phyloP scores from a whole-genome alignment of 2,797 vertebrate genomes.

The Neosilurus hyrtlii region DNA sequence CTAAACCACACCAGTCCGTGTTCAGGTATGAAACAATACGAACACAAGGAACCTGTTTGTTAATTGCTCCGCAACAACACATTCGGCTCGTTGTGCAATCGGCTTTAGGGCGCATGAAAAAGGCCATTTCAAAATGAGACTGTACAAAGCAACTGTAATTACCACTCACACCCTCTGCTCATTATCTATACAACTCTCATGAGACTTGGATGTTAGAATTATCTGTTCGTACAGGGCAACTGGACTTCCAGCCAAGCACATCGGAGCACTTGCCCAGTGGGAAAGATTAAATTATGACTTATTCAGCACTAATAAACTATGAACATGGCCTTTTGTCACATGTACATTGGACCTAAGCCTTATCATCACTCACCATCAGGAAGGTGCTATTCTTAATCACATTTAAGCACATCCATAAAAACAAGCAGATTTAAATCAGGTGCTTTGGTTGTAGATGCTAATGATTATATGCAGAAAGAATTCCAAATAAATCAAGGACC shows the following conservation, averaged over 20 bases:
- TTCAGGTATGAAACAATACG: background rate
- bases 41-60: slow-evolving; percentile 24
- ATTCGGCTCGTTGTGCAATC: slow-evolving; percentile 3
- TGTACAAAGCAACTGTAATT: background rate
- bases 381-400: background rate
- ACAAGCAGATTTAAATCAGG: background rate
- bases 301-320: background rate
- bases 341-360: background rate
- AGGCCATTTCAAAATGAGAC: background rate
- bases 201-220: background rate
- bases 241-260: background rate
- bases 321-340: background rate
- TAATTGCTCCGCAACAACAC: background rate
- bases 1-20: background rate
- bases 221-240: background rate
- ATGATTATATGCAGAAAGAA: background rate
- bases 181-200: background rate
- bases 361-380: background rate
- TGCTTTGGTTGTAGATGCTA: background rate
- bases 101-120: background rate
- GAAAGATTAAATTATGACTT: background rate
- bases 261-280: background rate
- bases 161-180: background rate
- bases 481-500: background rate
- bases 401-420: background rate